Base-by-base conservation (phyloP, 2,797 vertebrate species). In the Sebastes alutus region DNA sequence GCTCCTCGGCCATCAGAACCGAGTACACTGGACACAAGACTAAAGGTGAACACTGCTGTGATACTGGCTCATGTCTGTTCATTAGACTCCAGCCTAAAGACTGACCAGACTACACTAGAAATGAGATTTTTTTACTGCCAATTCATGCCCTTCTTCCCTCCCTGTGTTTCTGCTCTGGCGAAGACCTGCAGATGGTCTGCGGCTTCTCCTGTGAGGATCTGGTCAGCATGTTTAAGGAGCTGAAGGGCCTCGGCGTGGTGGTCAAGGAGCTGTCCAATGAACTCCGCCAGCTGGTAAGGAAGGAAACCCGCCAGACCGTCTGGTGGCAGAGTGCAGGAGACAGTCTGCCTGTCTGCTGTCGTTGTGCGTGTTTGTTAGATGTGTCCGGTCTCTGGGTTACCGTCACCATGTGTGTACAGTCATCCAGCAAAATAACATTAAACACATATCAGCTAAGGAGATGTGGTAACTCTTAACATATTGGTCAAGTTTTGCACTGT, bases 151-250 rank as follows among this genome's bases (percentile, higher is more conserved):
- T 46, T 7, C 16, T n/a, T 23, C 11, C 61, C 13, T 63, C 7
- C 9, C 30, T 81, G 66, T 83, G 35, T 69, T 46, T n/a, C 11
- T 75, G 2, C 11, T 20, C 14, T n/a, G 18, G 27, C 80, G 27
- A 83, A 96, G 98, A 99, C 81, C 95, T 98, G 63, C 97, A 98
- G 87, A 97, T 97, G 90, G 95, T 99, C 82, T 99, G 99, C 74
- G 99, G 99, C 16, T 97, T 99, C 95, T 97, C 98, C 81, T 99
- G 99, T 32, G 98, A 99, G 2, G 97, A 99, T 68, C 94, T 99
- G 70, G 94, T 97, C 88, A 97, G 95, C 92, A 98, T 99, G 97
- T 98, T 99, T 87, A 96, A 98, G 82, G 98, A 99, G 87, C 93
- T 99, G 83, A 97, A 96, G 92, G 95, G 97, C 61, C 95, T 99